phyloP scores from a whole-genome alignment of 2,888 invertebrate species.

The Hofmannophila pseudospretella region DNA sequence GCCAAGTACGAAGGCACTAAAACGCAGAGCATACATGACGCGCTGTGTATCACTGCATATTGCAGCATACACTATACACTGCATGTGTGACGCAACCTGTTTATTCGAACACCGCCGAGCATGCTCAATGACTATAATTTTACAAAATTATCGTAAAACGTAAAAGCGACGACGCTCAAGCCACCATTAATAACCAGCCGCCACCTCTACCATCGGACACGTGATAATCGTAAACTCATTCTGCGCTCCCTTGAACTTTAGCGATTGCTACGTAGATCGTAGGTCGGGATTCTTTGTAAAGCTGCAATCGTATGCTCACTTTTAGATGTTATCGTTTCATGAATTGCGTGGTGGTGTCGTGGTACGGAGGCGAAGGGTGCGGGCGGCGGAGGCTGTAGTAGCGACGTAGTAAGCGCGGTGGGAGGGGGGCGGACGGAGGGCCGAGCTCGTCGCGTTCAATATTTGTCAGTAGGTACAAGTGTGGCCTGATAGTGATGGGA shows the following conservation, averaged over 20 bases:
- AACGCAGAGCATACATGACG: no score
- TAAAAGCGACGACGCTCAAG: slow-evolving; percentile 33
- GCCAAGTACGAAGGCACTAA: no score
- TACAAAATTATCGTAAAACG: slow-evolving; percentile 53
- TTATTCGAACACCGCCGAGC: slow-evolving; percentile 35
- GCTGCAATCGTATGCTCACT: slow-evolving; percentile 14
- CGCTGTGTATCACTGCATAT: slow-evolving; percentile 36
- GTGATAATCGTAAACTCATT: slow-evolving; percentile 5
- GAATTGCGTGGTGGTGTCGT: slow-evolving; percentile 22
- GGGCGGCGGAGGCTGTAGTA: slow-evolving; percentile 54
- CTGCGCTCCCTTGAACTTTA: slow-evolving; percentile 13
- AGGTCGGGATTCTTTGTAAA: slow-evolving; percentile 3
- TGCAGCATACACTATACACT: slow-evolving; percentile 16
- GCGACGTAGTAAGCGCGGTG: slow-evolving; percentile 54
- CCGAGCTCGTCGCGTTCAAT: slow-evolving; percentile 43
- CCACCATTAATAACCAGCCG: slow-evolving; percentile 35
- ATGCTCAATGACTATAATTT: slow-evolving; percentile 49
- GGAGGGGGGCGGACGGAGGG: slow-evolving; percentile 16
- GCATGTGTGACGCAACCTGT: slow-evolving; percentile 44
- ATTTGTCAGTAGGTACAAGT: slow-evolving; percentile 35
- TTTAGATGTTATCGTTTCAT: slow-evolving; percentile 12
- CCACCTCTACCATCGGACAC: slow-evolving; percentile 26
- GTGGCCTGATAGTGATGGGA: slow-evolving; percentile 19
- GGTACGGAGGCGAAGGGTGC: slow-evolving; percentile 36
- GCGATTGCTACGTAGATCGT: slow-evolving; percentile 9